Evolutionary conservation across 2,797 vertebrate species (phyloP), one percentile per base, ranked within the genome.

Genomic region (Ctenosaura bakeri): DNA sequence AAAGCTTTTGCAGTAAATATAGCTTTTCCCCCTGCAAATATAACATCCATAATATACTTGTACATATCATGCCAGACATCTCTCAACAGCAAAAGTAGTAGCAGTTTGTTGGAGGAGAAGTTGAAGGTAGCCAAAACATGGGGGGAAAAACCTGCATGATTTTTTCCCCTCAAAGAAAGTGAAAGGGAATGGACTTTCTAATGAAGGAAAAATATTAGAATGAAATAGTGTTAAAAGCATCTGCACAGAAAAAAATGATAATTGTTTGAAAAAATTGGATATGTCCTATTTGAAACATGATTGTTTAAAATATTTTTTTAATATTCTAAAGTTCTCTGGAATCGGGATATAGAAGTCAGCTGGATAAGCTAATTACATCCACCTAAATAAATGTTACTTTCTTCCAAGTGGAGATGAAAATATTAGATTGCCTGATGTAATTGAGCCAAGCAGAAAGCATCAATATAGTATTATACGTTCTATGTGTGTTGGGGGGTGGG

Each of bases 341-440:
- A 6, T n/a, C 38, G 26, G 35, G 59, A 83, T n/a, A 26, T 38
- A 83, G 54, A 14, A 76, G 20, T 64, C 32, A 84, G 32, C 32
- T 50, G 59, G 32, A 8, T 66, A 84, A 84, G 56, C 56, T 59
- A 66, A 29, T 64, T 89, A 77, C 83, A n/a, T 66, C 59, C 22
- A 64, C 56, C 64, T 89, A 77, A 78, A 22, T 84, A 77, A 89
- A 84, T 77, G 56, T 26, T 20, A 73, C 10, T 35, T 88, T 71
- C 26, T 77, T 64, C 77, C 32, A 62, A 76, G 10, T 50, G 81
- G 56, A 54, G 24, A 85, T 76, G 10, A 89, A 35, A 7, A 66
- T 64, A 32, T 74, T 83, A 29, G 46, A 77, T 50, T 86, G 24
- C 35, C 38, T 86, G 54, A 22, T 87, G 16, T 87, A 50, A 87